Evolutionary conservation across 1,140 invertebrate species (phyloP), one percentile per base, ranked within the genome.

Genomic region (Ditylenchus dipsaci): DNA sequence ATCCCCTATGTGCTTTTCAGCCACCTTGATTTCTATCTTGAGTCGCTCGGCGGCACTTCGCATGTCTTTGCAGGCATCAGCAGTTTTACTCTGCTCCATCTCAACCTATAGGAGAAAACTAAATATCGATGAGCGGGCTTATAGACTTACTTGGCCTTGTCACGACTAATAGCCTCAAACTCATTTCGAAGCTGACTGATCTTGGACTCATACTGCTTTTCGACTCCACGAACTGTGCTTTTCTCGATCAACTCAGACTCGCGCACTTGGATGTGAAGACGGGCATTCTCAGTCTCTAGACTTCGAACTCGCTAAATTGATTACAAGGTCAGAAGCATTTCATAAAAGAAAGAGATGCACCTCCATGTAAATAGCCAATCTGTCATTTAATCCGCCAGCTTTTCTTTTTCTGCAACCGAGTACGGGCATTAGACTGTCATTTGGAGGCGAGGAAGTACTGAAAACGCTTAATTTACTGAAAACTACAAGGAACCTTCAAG

Each of bases 1-100:
- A n/a, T n/a, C n/a, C n/a, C n/a, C n/a, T n/a, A n/a, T n/a, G n/a
- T n/a, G n/a, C n/a, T n/a, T n/a, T n/a, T n/a, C n/a, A n/a, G n/a
- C n/a, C 7, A 62, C 29, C 29, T 49, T 23, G 57, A 45, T 69
- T n/a, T 30, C 68, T 66, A 72, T 89, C 33, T 87, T 83, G 1
- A 89, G 85, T 77, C 90, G 91, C 83, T 93, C 93, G 61, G 89
- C 88, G 71, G 93, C 91, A 23, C 87, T 85, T 69, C 88, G 87
- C 11, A 89, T 88, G 69, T 90, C 89, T 81, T 89, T 90, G 72
- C n/a, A n/a, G n/a, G n/a, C n/a, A n/a, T n/a, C n/a, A n/a, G n/a
- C n/a, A 19, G 65, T 60, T 27, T 76, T 76, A 21, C 38, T 38
- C 11, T 33, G 38, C 27, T 68, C 72, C 21, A 74, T 72, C 61